Percentiles rank a stretch among this genome's conserved stretches.
phyloP scores from a whole-genome alignment of 2,797 vertebrate genomes.

The Cyclopterus lumpus region DNA sequence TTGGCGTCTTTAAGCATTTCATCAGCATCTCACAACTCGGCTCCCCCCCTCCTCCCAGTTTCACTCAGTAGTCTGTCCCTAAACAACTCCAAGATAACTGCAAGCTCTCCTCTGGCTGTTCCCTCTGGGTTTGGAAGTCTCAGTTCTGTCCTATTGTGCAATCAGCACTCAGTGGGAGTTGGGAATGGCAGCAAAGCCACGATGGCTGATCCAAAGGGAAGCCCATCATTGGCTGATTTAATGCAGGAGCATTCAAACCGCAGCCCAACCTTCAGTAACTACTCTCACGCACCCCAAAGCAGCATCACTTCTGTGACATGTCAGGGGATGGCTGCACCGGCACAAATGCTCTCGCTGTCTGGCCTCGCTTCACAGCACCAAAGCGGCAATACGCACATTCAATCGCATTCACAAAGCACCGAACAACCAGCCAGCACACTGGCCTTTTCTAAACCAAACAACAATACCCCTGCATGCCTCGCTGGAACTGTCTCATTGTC shows the following conservation, averaged over 20 bases:
- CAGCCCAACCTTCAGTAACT: conserved; percentile 66
- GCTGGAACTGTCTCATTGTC: conserved; percentile 78
- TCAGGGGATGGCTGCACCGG: conserved; percentile 19
- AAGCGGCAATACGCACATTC: conserved; percentile 32
- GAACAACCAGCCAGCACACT: not conserved
- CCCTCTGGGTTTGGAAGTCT: conserved; percentile 77
- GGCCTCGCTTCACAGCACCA: conserved; percentile 71
- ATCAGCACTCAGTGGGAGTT: conserved; percentile 59
- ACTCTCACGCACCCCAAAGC: conserved; percentile 73
- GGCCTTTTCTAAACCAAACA: conserved; percentile 24
- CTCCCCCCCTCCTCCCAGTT: conserved; percentile 69
- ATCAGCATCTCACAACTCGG: conserved; percentile 43
- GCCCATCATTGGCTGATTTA: conserved; percentile 89
- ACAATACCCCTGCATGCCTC: conserved; percentile 14
- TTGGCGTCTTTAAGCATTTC: conserved; percentile 65
- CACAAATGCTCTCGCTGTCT: conserved; percentile 54
- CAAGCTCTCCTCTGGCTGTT: conserved; percentile 49
- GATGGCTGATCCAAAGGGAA: conserved; percentile 73
- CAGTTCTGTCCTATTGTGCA: conserved; percentile 74
- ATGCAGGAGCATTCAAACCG: conserved; percentile 88
- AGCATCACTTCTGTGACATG: conserved; percentile 41
- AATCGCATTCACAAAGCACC: conserved; percentile 27
- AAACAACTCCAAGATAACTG: conserved; percentile 61
- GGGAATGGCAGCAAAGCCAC: conserved; percentile 60
- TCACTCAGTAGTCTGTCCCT: conserved; percentile 80